Conservation (phyloP, 1,140 invertebrate genomes). For the Paraescarpia echinospica region DNA sequence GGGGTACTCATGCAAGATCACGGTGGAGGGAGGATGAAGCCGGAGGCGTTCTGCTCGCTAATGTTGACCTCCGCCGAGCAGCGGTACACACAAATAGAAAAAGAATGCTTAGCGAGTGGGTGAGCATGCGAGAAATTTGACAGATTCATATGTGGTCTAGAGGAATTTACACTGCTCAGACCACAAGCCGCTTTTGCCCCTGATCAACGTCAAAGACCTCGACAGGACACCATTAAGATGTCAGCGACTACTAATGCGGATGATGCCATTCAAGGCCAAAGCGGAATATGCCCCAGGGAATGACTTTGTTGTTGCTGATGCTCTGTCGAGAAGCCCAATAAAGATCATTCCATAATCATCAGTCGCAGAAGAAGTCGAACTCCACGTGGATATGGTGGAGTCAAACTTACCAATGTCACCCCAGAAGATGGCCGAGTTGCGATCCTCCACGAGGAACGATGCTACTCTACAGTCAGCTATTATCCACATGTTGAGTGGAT, state of each 20-base stretch:
- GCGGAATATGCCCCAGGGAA: slow-evolving; percentile 33
- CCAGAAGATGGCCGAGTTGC: too few relatives aligned
- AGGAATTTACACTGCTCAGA: slow-evolving; percentile 46
- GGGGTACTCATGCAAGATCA: slow-evolving; percentile 30
- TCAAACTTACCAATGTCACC: too few relatives aligned
- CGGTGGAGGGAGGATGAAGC: slow-evolving; percentile 22
- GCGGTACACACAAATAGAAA: slow-evolving; percentile 38
- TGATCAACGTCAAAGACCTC: slow-evolving; percentile 26
- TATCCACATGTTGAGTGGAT: too few relatives aligned
- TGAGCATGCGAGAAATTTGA: slow-evolving; percentile 60
- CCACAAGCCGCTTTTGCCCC: slow-evolving; percentile 45
- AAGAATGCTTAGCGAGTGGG: slow-evolving; percentile 31
- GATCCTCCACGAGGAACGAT: too few relatives aligned
- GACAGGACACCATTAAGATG: slow-evolving; percentile 28
- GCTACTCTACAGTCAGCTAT: too few relatives aligned
- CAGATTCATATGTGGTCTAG: slow-evolving; percentile 59
- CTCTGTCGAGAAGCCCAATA: slow-evolving; percentile 21
- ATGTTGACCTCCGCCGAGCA: slow-evolving; percentile 36
- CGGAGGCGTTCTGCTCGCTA: slow-evolving; percentile 35
- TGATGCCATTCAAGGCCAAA: slow-evolving; percentile 26
- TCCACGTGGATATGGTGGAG: too few relatives aligned
- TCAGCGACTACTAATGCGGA: slow-evolving; percentile 31
- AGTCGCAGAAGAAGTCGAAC: too few relatives aligned
- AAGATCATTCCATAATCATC: too few relatives aligned
- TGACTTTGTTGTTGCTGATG: slow-evolving; percentile 31